phyloP scores from a whole-genome alignment of 2,888 invertebrate species.

The Apotomis betuletana region DNA sequence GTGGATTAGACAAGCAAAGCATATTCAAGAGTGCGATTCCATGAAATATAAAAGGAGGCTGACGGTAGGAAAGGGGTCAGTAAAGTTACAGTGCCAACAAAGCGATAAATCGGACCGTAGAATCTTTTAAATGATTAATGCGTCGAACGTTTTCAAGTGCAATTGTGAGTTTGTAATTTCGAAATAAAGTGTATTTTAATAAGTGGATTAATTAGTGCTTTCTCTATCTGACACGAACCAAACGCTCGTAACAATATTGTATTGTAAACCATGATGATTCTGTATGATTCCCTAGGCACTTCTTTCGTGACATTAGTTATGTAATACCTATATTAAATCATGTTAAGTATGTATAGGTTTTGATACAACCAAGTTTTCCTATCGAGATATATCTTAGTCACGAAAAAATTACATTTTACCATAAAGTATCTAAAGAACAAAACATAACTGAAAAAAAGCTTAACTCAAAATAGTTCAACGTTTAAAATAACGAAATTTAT shows the following conservation, averaged over 20 bases:
- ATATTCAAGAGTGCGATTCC: too few species aligned
- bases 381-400: constrained; percentile 1
- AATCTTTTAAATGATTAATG: too few species aligned
- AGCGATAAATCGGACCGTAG: too few species aligned
- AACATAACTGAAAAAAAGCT: constrained; percentile 13
- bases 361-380: background rate
- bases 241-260: background rate
- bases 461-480: constrained; percentile 35
- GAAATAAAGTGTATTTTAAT: too few species aligned
- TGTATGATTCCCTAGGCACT: background rate
- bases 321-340: background rate
- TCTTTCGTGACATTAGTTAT: constrained; percentile 8
- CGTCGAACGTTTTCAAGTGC: too few species aligned
- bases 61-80: too few species aligned
- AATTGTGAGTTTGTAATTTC: too few species aligned
- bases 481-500: constrained; percentile 34
- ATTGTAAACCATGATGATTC: background rate
- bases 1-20: too few species aligned
- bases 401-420: constrained; percentile 1
- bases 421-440: constrained; percentile 12
- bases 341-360: background rate
- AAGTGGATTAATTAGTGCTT: too few species aligned
- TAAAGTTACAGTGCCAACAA: too few species aligned
- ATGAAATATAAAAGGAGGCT: too few species aligned
- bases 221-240: too few species aligned